Evolutionary conservation across 30 jellyfish, hydroid and myxozoan genomes (phyloP).

Genomic region (Sanderia malayensis): DNA sequence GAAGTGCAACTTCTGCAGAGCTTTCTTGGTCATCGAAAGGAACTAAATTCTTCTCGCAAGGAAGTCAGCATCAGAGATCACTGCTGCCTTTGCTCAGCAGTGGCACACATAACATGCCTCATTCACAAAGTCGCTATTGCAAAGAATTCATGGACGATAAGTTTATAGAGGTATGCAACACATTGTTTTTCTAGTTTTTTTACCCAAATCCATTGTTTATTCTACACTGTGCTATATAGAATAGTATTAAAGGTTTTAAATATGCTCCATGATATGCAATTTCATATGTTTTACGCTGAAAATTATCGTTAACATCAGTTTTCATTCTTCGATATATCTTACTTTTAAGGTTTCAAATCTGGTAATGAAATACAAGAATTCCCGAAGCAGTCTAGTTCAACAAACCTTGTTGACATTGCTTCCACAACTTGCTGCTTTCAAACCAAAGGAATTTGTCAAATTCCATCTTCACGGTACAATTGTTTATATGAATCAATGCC

Average conservation of each 20-base stretch:
- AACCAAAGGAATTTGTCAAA: slow-evolving; percentile 69
- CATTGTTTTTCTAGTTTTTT: background rate
- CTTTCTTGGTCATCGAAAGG: slow-evolving; percentile 55
- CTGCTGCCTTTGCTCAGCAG: slow-evolving; percentile 66
- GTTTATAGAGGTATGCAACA: slow-evolving; percentile 70
- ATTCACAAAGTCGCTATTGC: slow-evolving; percentile 90
- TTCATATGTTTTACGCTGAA: too few relatives aligned
- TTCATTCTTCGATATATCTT: background rate
- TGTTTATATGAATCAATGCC: slow-evolving; percentile 57
- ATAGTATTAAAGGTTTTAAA: too few relatives aligned
- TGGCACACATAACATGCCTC: slow-evolving; percentile 77
- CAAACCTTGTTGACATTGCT: slow-evolving; percentile 85
- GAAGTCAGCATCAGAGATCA: slow-evolving; percentile 83
- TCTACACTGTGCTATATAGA: too few relatives aligned
- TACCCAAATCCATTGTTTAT: background rate
- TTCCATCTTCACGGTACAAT: slow-evolving; percentile 66
- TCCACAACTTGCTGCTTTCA: slow-evolving; percentile 96
- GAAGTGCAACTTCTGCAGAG: slow-evolving; percentile 38
- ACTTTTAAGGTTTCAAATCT: slow-evolving; percentile 59
- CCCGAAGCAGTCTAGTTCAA: slow-evolving; percentile 76
- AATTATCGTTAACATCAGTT: too few relatives aligned
- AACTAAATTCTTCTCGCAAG: slow-evolving; percentile 62
- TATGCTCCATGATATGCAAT: too few relatives aligned
- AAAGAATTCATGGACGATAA: slow-evolving; percentile 88
- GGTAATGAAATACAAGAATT: slow-evolving; percentile 62